Percentiles rank a stretch among this genome's conserved stretches.
These are phyloP conservation scores for Tribolium castaneum DNA, from an alignment of 1,140 invertebrate genomes.

Conservation along the genomic window DNA sequence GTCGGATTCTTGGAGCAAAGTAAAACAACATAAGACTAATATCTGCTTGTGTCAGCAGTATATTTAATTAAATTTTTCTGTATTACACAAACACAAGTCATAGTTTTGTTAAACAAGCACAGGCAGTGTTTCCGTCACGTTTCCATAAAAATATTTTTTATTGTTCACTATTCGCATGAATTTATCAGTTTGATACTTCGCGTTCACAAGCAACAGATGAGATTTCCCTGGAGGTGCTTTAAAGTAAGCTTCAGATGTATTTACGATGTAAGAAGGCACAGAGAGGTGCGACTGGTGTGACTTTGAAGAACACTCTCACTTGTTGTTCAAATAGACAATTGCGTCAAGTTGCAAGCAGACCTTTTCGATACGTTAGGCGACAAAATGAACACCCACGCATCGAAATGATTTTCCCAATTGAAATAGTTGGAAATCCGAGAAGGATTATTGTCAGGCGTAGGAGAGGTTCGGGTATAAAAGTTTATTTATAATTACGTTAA, in stretches of 20 bases:
- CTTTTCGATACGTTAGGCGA: neutral
- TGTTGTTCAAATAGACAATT: conserved; percentile 13
- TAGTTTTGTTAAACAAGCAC: neutral
- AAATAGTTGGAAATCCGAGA: conserved; percentile 3
- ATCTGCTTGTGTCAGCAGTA: neutral
- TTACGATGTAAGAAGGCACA: neutral
- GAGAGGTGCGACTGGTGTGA: conserved; percentile 1
- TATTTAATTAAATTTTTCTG: neutral
- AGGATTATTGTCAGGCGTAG: neutral
- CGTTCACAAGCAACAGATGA: conserved; percentile 38
- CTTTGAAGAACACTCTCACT: conserved; percentile 22
- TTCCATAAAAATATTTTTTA: neutral
- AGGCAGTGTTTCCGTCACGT: neutral
- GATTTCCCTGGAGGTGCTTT: conserved; percentile 36
- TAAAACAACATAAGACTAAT: neutral
- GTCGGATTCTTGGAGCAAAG: neutral
- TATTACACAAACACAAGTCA: neutral
- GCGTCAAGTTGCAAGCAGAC: conserved; percentile 3
- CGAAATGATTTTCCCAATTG: neutral
- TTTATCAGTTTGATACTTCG: conserved; percentile 24
- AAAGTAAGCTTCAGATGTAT: conserved; percentile 20
- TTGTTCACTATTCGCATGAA: conserved; percentile 6
- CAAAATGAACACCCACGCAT: conserved; percentile 13
- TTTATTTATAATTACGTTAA: conserved; percentile 29
- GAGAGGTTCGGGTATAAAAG: conserved; percentile 17